phyloP scores from a whole-genome alignment of 2,888 invertebrate species.

The Nomada hirtipes region DNA sequence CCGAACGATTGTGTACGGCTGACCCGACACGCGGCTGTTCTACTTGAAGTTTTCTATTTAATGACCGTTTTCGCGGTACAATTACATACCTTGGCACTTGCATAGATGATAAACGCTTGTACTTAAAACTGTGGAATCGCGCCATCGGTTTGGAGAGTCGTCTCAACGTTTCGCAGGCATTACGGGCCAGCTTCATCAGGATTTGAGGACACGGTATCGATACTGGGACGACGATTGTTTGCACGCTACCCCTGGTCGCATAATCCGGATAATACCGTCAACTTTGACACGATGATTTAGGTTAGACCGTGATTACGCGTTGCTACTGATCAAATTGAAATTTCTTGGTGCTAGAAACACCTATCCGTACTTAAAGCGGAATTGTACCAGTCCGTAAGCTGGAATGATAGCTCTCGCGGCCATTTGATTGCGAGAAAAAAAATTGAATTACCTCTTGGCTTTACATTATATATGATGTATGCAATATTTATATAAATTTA shows the following conservation, averaged over 20 bases:
- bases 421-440: no score
- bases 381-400: no score
- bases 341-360: background rate
- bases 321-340: background rate
- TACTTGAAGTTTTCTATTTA: no score
- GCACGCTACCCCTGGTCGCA: background rate
- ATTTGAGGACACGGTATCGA: slow-evolving; percentile 24
- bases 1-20: background rate
- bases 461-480: no score
- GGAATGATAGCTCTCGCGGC: no score
- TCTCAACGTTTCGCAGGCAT: slow-evolving; percentile 9
- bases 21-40: no score
- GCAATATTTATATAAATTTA: no score
- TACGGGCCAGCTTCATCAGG: slow-evolving; percentile 26
- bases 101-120: no score
- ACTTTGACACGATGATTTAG: slow-evolving; percentile 28
- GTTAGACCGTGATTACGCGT: background rate
- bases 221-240: slow-evolving; percentile 15
- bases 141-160: background rate
- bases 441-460: no score
- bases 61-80: no score
- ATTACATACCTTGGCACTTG: no score
- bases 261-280: slow-evolving; percentile 25
- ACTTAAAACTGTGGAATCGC: background rate
- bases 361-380: no score